Evolutionary conservation across 2,113 vertebrate species (phyloP), one percentile per base, ranked within the genome.

Genomic region (Elephantulus edwardii): DNA sequence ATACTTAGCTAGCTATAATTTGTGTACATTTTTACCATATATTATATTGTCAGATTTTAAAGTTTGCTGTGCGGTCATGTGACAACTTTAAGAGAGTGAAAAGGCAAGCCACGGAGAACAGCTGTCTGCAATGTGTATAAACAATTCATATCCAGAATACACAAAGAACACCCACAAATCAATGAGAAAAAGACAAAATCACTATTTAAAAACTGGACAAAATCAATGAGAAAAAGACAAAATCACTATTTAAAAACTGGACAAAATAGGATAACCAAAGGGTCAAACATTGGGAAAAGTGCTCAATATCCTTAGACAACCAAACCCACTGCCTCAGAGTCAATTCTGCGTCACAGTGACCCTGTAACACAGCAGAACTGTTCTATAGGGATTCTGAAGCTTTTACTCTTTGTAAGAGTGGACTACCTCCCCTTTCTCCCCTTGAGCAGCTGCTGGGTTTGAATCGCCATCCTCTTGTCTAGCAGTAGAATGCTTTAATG

Each of bases 51-150:
- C 42, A 40, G 60, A 24, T 68, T 87, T 77, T 40, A 46, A 72
- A 64, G 46, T 71, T 83, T 74, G 83, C 33, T 83, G 3, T 83
- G 62, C 70, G n/a, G 87, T 71, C 79, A 74, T 90, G 56, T 82
- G 42, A 90, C 20, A 66, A 10, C 56, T 80, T 5, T 71, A 62
- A 88, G 20, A 64, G 20, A 74, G 7, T 56, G 85, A 60, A 91
- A 76, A 40, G 20, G 58, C 28, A 90, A 92, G 79, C 19, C 46
- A 86, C 17, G 58, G 70, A 44, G 66, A 70, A 16, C 68, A 88
- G 35, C 40, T 54, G 88, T 40, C 16, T 70, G 28, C 40, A 74
- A 78, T 33, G 48, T 9, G 48, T n/a, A 26, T 13, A 92, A 79
- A 14, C 72, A 72, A 83, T 20, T 84, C 52, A 48, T 24, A 84